Evolutionary conservation across 2,888 invertebrate genomes (phyloP).

Genomic region (Maniola hyperantus): DNA sequence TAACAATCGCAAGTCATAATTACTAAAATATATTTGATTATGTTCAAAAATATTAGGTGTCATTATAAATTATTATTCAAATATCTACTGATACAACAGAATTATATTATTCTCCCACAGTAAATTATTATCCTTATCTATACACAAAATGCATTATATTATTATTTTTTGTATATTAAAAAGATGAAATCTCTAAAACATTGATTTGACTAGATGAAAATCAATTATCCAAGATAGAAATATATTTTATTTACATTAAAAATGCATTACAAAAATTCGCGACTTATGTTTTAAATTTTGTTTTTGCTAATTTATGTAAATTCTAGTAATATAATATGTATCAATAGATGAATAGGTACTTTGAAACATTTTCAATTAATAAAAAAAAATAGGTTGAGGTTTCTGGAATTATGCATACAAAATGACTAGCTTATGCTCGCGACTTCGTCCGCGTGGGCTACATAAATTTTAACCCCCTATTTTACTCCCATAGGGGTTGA

Average conservation of each 20-base stretch:
- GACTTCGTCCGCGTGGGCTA: no score
- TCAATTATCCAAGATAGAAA: background rate
- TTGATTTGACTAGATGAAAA: background rate
- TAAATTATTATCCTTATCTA: background rate
- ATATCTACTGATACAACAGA: background rate
- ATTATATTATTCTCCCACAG: background rate
- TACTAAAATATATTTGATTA: background rate
- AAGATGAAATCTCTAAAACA: background rate
- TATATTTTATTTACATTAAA: background rate
- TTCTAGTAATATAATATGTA: no score
- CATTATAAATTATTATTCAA: background rate
- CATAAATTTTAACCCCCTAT: no score
- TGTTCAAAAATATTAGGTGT: background rate
- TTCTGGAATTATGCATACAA: no score
- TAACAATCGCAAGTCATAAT: background rate
- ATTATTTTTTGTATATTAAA: background rate
- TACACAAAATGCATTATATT: background rate
- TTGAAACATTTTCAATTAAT: no score
- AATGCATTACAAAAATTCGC: no score
- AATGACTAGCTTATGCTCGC: no score
- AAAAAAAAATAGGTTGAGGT: no score
- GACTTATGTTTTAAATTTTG: no score
- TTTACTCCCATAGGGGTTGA: no score
- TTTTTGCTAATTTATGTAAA: no score
- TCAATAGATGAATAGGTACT: no score